Evolutionary conservation across 2,797 vertebrate genomes (phyloP).

Genomic region (Myripristis jacobus): DNA sequence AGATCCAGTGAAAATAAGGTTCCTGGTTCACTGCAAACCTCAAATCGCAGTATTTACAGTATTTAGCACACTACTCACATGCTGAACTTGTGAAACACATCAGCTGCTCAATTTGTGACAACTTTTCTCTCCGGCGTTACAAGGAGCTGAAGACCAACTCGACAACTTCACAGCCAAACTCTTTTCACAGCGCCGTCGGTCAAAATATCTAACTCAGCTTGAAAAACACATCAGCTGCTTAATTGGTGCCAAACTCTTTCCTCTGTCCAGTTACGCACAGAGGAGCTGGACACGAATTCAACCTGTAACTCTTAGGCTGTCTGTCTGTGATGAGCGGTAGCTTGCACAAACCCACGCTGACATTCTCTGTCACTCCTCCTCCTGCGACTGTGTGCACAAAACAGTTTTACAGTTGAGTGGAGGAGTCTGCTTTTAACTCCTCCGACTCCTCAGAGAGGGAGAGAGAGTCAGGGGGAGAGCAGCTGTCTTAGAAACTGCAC

Average conservation of each 20-base stretch:
- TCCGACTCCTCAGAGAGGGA: conserved; percentile 47
- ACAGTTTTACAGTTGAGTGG: conserved; percentile 63
- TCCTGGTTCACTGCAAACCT: conserved; percentile 1
- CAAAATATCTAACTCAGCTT: neutral
- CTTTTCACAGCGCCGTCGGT: conserved; percentile 23
- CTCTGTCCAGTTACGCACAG: neutral
- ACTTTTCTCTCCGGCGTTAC: conserved; percentile 20
- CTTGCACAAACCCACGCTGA: conserved; percentile 60
- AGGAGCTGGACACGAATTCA: conserved; percentile 30
- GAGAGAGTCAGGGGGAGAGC: neutral
- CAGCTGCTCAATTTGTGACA: conserved; percentile 44
- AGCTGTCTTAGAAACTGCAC: neutral
- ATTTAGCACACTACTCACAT: conserved; percentile 65
- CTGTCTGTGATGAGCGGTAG: conserved; percentile 41
- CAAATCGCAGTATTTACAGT: conserved; percentile 8
- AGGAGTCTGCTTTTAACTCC: conserved; percentile 68
- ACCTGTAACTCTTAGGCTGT: conserved; percentile 27
- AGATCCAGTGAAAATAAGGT: conserved; percentile 13
- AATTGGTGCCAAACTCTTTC: neutral
- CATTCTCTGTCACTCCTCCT: conserved; percentile 71
- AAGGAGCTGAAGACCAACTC: conserved; percentile 27
- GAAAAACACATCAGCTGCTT: neutral
- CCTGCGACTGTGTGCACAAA: conserved; percentile 62
- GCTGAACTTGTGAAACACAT: conserved; percentile 32
- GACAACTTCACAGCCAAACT: conserved; percentile 15